phyloP scores from a whole-genome alignment of 2,888 invertebrate species.

The Elmis aenea region DNA sequence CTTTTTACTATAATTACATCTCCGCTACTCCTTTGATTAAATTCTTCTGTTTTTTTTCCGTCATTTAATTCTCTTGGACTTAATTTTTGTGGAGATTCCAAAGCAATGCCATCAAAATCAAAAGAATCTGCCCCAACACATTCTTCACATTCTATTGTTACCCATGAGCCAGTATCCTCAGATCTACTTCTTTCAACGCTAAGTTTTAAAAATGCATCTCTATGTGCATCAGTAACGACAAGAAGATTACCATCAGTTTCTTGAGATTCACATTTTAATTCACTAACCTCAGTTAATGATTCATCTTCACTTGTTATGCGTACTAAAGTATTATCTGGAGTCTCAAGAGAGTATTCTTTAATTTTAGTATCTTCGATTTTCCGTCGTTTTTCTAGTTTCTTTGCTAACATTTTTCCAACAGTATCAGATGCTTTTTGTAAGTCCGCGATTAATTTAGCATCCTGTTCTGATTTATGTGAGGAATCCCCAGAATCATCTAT shows the following conservation, averaged over 20 bases:
- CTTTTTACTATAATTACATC: slow-evolving; percentile 6
- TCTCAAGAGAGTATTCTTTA: slow-evolving; percentile 3
- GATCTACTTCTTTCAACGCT: slow-evolving; percentile 54
- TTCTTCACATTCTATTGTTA: slow-evolving; percentile 64
- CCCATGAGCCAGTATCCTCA: slow-evolving; percentile 65
- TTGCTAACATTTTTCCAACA: slow-evolving; percentile 38
- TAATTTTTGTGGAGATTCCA: slow-evolving; percentile 37
- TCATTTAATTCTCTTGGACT: slow-evolving; percentile 12
- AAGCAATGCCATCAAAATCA: slow-evolving; percentile 45
- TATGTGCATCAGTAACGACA: slow-evolving; percentile 49
- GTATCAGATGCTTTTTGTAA: slow-evolving; percentile 41
- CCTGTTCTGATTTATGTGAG: slow-evolving; percentile 43
- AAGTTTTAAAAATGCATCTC: slow-evolving; percentile 48
- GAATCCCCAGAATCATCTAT: slow-evolving; percentile 47
- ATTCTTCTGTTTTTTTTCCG: slow-evolving; percentile 8
- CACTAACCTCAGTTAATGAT: slow-evolving; percentile 62
- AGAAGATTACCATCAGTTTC: slow-evolving; percentile 50
- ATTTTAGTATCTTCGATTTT: slow-evolving; percentile 7
- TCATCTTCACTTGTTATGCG: slow-evolving; percentile 62
- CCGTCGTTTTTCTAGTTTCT: slow-evolving; percentile 38
- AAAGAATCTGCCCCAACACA: slow-evolving; percentile 60
- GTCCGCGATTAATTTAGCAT: slow-evolving; percentile 40
- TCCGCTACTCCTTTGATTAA: slow-evolving; percentile 5
- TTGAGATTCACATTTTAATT: slow-evolving; percentile 48
- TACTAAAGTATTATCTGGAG: slow-evolving; percentile 26